Percentiles rank a stretch among this genome's conserved stretches.
These are phyloP conservation scores for Sthenelais limicola DNA, from an alignment of 2,888 invertebrate species.

Conservation along the genomic window DNA sequence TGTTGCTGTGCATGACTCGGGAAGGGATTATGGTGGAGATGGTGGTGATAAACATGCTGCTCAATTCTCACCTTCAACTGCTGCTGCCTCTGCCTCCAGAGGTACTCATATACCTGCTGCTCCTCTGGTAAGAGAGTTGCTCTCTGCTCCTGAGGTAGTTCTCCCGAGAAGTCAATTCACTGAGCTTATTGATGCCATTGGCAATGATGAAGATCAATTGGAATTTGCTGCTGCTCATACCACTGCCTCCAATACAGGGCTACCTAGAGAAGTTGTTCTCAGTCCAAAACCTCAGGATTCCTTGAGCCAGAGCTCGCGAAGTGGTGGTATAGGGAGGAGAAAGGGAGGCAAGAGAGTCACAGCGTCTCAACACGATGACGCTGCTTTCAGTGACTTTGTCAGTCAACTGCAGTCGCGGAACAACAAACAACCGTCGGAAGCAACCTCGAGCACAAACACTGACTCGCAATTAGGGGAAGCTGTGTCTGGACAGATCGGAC, in stretches of 20 bases:
- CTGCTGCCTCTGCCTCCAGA: not conserved
- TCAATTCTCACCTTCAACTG: not conserved
- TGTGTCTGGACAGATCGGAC: too few species aligned
- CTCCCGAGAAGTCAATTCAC: constrained; percentile 21
- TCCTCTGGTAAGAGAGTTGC: constrained; percentile 25
- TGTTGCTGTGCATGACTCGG: too few species aligned
- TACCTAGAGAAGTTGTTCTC: too few species aligned
- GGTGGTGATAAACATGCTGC: too few species aligned
- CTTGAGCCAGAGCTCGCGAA: too few species aligned
- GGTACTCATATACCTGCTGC: not conserved
- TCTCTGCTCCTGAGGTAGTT: constrained; percentile 12
- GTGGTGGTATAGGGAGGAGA: not conserved
- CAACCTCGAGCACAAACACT: not conserved
- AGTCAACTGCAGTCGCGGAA: not conserved
- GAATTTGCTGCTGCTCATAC: too few species aligned
- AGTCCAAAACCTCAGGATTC: too few species aligned
- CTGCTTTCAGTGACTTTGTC: constrained; percentile 32
- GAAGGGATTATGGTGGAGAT: too few species aligned
- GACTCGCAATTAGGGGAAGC: not conserved
- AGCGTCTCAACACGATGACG: constrained; percentile 19
- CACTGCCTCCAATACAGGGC: too few species aligned
- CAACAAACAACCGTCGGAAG: not conserved
- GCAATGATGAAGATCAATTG: not conserved
- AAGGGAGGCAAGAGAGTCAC: not conserved
- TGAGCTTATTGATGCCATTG: constrained; percentile 13